Base-by-base conservation (phyloP, 1,140 invertebrate species). In the Zaprionus africanus region DNA sequence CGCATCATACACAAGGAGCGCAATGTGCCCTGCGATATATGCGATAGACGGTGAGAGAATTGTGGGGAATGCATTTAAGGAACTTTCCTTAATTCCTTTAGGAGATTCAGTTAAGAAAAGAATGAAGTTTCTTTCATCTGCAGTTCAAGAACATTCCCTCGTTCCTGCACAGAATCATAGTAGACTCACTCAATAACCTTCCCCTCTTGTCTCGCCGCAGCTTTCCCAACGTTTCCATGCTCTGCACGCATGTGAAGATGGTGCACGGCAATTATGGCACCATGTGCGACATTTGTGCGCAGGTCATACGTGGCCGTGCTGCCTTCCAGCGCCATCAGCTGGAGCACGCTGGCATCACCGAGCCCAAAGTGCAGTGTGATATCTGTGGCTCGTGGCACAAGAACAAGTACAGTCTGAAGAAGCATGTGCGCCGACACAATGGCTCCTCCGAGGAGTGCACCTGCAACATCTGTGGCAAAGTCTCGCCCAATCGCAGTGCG, bases 231-330 rank as follows among this genome's bases (percentile, higher is more conserved):
- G 38, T 81, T 9, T 82, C 75, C 1, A 51, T 81, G 53, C 79
- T 90, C 3, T 69, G 74, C n/a, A 82, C 78, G 1, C 91, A 88
- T 36, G 76, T 85, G 5, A 87, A 86, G 41, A 75, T 81, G 78
- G 85, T 83, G 1, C 88, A 91, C 11, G 72, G 79, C 13, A 81
- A 82, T n/a, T 78, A 77, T 60, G 76, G 86, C 28, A 91, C 77
- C 54, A 93, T 93, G 86, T 93, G 92, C 70, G 85, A 92, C 58
- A 85, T 93, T 12, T 93, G 92, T 22, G 92, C 92, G 1, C 91
- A 93, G 60, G 81, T 90, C 0, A 91, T 92, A 46, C 82, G 88
- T 0, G 88, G 90, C 3, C 64, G 78, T 1, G 78, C 83, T 0
- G 81, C 82, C 5, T 92, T 92, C 38, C 77, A 91, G 57, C 78